Base-by-base conservation (phyloP, 2,113 vertebrate genomes). In the Oriolus oriolus region DNA sequence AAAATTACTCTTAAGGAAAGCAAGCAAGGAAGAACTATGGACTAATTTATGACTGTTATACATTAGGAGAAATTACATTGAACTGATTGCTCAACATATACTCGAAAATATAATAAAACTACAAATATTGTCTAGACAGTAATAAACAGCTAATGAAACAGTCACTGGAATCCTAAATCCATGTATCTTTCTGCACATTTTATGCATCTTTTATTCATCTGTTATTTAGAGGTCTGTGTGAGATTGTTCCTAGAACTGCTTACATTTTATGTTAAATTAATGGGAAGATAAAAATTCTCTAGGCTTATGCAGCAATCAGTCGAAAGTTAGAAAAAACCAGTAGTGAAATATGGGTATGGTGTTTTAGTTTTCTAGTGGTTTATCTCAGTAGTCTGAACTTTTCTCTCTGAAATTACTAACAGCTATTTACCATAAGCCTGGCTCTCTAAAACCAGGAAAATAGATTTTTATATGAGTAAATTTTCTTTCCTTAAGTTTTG, bases 61-160 rank as follows among this genome's bases (percentile, higher is more conserved):
- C 3, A 33, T 52, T 41, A 84, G 31, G 41, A 66, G 41, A 87
- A 93, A 53, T 79, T 60, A 42, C 8, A 7, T 45, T 21, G 10
- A 92, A 37, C 27, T 27, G 17, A 85, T 93, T 89, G 59, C 89
- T 24, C 20, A 68, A 45, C 69, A 85, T 56, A 84, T 44, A 89
- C 28, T 59, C 3, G 21, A 90, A 97, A 83, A 13, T 63, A n/a
- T 71, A 84, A 44, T n/a, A 59, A 85, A 95, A 95, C 94, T 92
- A 49, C 50, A 85, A 44, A 61, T 57, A 84, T 49, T 93, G 31
- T 33, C 35, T 77, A 73, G 44, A 73, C 56, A 93, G 60, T 86
- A 94, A 90, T 93, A 63, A 65, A 87, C 31, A 96, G 70, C 45
- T 96, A 96, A 96, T 79, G 85, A 95, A 93, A 91, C 50, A 96